Evolutionary conservation across 2,888 invertebrate species (phyloP).

Genomic region (Amiota communis): DNA sequence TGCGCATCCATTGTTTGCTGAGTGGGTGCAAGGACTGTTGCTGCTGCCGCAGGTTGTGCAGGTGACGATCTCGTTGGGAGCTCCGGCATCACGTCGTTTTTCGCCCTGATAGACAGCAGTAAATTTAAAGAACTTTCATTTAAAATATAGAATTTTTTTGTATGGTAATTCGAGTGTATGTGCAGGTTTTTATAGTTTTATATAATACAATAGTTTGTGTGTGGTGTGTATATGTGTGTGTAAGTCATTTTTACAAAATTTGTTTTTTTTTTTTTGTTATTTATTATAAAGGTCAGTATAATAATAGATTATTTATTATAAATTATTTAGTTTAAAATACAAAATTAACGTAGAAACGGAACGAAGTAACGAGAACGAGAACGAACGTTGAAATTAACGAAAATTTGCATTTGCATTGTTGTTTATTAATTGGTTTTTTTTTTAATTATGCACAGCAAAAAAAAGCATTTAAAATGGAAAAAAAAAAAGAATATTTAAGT

Average conservation of each 20-base stretch:
- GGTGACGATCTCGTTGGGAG: slow-evolving; percentile 87
- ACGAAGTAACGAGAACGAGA: slow-evolving; percentile 36
- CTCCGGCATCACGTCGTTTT: slow-evolving; percentile 86
- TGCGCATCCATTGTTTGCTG: slow-evolving; percentile 89
- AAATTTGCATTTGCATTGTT: slow-evolving; percentile 52
- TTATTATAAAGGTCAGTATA: not conserved
- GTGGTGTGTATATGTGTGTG: not conserved
- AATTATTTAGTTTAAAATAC: slow-evolving; percentile 32
- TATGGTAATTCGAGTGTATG: not conserved
- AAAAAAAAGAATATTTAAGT: slow-evolving; percentile 16
- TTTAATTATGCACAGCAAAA: slow-evolving; percentile 33
- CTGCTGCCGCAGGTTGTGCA: slow-evolving; percentile 82
- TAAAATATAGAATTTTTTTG: slow-evolving; percentile 38
- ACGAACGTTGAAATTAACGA: slow-evolving; percentile 41
- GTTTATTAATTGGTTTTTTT: slow-evolving; percentile 1
- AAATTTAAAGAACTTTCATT: slow-evolving; percentile 65
- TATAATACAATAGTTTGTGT: not conserved
- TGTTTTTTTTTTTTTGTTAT: not conserved
- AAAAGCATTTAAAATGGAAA: slow-evolving; percentile 33
- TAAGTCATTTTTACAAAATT: not conserved
- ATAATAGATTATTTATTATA: slow-evolving; percentile 24
- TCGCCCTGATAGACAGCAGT: slow-evolving; percentile 79
- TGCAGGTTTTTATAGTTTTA: not conserved
- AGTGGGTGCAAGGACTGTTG: slow-evolving; percentile 85
- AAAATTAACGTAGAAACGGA: slow-evolving; percentile 8